Base-by-base conservation (phyloP, 2,888 invertebrate species). In the Tinea semifulvella region DNA sequence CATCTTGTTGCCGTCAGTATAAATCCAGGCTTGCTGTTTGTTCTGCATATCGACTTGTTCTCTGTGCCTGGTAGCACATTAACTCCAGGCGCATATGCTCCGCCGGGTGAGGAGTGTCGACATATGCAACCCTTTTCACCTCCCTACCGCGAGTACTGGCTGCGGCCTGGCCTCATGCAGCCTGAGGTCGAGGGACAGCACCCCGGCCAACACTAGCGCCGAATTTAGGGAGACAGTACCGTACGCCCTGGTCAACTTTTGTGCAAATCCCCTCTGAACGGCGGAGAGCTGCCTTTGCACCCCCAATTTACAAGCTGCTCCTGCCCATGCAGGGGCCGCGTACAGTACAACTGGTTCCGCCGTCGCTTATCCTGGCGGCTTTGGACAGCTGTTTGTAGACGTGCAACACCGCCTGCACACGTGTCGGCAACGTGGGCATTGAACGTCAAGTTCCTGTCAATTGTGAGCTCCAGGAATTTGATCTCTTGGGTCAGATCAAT, bases 121-220 rank as follows among this genome's bases (percentile, higher is more conserved):
- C 3, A n/a, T 3, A 7, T 4, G 6, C n/a, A n/a, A 3, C 3
- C n/a, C 27, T 10, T 11, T 27, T 11, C 27, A 27, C 3, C 27
- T 27, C 27, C 27, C 27, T 4, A 3, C 27, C 5, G 6, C n/a
- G 4, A n/a, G 27, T 10, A 27, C 5, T 3, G n/a, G n/a, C n/a
- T n/a, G n/a, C n/a, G n/a, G n/a, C n/a, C n/a, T n/a, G n/a, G 46
- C 42, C 39, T 56, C 53, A 7, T 18, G 28, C 0, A 54, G 40
- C 19, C 53, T 42, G 0, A 54, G 42, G 45, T 56, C 53, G 1
- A 54, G 42, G 1, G 53, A 51, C 2, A 54, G 47, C 1, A 53
- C 7, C 2, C 53, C 52, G 2, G 53, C 27, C 20, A 55, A 35
- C 1, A 46, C 22, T 1, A 51, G 31, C 6, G 53, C 48, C 5